These are phyloP conservation scores for Battus philenor DNA, from an alignment of 1,140 invertebrate genomes.

Conservation along the genomic window DNA sequence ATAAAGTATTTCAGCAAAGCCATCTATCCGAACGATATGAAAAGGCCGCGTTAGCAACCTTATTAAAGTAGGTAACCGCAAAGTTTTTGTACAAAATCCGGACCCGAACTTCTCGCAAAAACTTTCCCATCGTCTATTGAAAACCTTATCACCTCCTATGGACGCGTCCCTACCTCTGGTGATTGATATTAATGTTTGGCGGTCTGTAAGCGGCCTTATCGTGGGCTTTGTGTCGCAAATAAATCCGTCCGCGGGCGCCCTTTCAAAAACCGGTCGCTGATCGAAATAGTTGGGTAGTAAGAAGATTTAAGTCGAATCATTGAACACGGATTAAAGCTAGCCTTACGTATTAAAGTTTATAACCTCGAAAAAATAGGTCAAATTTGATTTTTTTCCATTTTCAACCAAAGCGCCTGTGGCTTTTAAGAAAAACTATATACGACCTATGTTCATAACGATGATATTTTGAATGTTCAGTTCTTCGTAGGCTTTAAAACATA, in stretches of 20 bases:
- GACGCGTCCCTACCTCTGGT: slow-evolving; percentile 29
- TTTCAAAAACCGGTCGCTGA: slow-evolving; percentile 5
- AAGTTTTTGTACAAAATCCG: slow-evolving; percentile 8
- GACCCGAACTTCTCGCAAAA: slow-evolving; percentile 15
- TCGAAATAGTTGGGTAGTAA: slow-evolving; percentile 19
- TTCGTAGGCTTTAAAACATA: no score
- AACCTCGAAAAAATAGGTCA: no score
- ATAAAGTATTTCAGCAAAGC: no score
- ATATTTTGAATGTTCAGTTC: no score
- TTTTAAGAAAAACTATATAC: no score
- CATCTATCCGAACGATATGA: slow-evolving; percentile 12
- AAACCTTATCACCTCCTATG: slow-evolving; percentile 40
- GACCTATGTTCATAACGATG: no score
- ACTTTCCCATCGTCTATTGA: slow-evolving; percentile 30
- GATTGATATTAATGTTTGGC: slow-evolving; percentile 52
- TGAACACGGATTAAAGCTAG: slow-evolving; percentile 1
- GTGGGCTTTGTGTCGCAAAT: slow-evolving; percentile 32
- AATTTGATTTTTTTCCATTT: no score
- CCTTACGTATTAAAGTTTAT: no score
- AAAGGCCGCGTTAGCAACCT: slow-evolving; percentile 3
- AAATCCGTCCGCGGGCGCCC: slow-evolving; percentile 24
- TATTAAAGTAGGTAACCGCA: slow-evolving; percentile 11
- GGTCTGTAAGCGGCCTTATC: slow-evolving; percentile 37
- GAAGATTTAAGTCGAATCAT: slow-evolving; percentile 17
- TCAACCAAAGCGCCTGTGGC: no score